A percentile compares a stretch with the other conserved stretches of the same genome.
Conservation (phyloP, 2,113 vertebrate species). For the Nansenia antarctica region DNA sequence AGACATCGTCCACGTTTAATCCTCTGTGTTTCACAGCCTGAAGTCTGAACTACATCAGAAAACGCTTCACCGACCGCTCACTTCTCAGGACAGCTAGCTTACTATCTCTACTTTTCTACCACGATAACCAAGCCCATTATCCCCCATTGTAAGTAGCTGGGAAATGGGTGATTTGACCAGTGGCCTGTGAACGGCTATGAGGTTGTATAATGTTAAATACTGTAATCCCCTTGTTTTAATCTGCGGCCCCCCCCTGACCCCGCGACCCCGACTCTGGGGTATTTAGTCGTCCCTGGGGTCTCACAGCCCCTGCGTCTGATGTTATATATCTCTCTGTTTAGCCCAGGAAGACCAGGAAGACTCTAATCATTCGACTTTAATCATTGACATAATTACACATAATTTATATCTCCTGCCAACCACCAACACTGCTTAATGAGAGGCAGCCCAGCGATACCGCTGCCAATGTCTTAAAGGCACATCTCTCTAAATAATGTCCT, state of each 20-base stretch:
- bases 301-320: conserved; percentile 49
- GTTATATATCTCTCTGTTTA: conserved; percentile 65
- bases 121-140: conserved; percentile 62
- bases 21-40: conserved; percentile 1
- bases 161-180: conserved; percentile 70
- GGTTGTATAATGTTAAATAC: conserved; percentile 68
- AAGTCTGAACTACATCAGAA: background rate
- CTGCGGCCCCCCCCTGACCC: conserved; percentile 67
- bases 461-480: conserved; percentile 62
- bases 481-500: conserved; percentile 33
- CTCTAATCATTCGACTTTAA: conserved; percentile 72
- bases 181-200: conserved; percentile 64
- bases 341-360: conserved; percentile 57
- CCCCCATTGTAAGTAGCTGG: conserved; percentile 42
- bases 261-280: conserved; percentile 62
- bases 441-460: conserved; percentile 40
- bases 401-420: conserved; percentile 76
- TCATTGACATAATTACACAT: conserved; percentile 73
- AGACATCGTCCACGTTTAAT: conserved; percentile 31
- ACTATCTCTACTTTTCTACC: conserved; percentile 57
- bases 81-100: conserved; percentile 37
- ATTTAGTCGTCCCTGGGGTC: conserved; percentile 66
- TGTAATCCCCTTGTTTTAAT: conserved; percentile 78
- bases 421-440: conserved; percentile 70
- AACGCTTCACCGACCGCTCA: background rate